Conservation (phyloP, 2,113 vertebrate species). For the Ameiurus melas region DNA sequence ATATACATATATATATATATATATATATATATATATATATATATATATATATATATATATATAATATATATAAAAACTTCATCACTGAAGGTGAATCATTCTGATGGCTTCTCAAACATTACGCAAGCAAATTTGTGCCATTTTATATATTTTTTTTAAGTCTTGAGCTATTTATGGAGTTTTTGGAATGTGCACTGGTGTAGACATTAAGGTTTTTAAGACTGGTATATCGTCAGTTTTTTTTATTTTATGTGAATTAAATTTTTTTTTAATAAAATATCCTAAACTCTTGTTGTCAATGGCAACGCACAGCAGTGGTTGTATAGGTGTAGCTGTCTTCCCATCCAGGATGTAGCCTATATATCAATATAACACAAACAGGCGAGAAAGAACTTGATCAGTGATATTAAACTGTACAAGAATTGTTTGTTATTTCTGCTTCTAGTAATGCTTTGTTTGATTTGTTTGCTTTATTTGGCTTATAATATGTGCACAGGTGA, state of each 20-base stretch:
- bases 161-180: background rate
- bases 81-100: background rate
- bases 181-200: background rate
- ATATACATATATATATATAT: too few species aligned
- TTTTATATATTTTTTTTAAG: too few species aligned
- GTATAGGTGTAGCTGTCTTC: background rate
- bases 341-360: background rate
- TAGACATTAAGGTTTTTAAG: background rate
- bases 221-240: background rate
- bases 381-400: background rate
- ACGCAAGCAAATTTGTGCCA: background rate
- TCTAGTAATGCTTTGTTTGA: too few species aligned
- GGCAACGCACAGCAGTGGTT: constrained; percentile 1
- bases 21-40: too few species aligned
- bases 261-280: background rate
- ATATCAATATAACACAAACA: background rate
- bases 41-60: too few species aligned
- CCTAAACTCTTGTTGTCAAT: constrained; percentile 2
- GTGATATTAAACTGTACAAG: background rate
- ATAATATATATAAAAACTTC: too few species aligned
- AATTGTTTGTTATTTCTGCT: too few species aligned
- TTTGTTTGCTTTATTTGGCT: background rate
- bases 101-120: background rate
- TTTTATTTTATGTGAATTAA: background rate
- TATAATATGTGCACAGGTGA: too few species aligned